These are phyloP conservation scores for Brachyopa scutellaris DNA, from an alignment of 2,888 invertebrate genomes.

Conservation along the genomic window DNA sequence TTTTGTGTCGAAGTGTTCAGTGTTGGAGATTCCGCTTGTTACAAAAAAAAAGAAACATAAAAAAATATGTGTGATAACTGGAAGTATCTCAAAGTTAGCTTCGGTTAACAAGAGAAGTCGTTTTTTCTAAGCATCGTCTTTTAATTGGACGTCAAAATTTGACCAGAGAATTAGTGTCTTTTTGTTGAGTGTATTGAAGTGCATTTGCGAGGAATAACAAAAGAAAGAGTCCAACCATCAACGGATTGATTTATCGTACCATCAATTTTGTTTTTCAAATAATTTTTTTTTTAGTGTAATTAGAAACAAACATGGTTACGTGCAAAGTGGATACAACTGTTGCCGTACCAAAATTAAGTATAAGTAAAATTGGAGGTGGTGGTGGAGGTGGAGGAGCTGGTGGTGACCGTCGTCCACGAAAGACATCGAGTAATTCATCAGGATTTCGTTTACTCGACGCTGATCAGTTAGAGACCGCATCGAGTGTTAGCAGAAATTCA, in stretches of 20 bases:
- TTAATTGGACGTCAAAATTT: conserved; percentile 64
- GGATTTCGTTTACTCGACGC: conserved; percentile 81
- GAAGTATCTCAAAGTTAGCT: conserved; percentile 13
- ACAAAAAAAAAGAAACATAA: conserved; percentile 9
- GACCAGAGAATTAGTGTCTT: not conserved
- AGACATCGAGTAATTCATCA: conserved; percentile 79
- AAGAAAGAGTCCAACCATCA: conserved; percentile 38
- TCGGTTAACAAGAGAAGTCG: conserved; percentile 11
- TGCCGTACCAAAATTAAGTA: conserved; percentile 78
- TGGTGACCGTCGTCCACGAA: conserved; percentile 75
- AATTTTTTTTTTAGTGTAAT: conserved; percentile 17
- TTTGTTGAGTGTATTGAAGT: conserved; percentile 19
- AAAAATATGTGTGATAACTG: conserved; percentile 65
- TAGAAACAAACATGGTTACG: conserved; percentile 80
- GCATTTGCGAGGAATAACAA: conserved; percentile 10
- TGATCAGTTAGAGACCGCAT: conserved; percentile 81
- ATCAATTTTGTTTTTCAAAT: too few relatives aligned
- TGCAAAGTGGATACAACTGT: conserved; percentile 80
- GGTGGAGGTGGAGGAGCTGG: not conserved
- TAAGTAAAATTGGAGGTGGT: conserved; percentile 50
- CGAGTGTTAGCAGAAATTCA: conserved; percentile 83
- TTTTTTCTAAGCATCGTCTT: conserved; percentile 7
- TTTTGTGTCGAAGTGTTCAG: conserved; percentile 3
- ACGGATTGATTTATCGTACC: conserved; percentile 28
- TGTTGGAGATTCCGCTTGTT: conserved; percentile 70